Percentiles rank a stretch among this genome's conserved stretches.
These are phyloP conservation scores for Botrylloides violaceus DNA, from an alignment of 23 tunicate species.

Conservation along the genomic window DNA sequence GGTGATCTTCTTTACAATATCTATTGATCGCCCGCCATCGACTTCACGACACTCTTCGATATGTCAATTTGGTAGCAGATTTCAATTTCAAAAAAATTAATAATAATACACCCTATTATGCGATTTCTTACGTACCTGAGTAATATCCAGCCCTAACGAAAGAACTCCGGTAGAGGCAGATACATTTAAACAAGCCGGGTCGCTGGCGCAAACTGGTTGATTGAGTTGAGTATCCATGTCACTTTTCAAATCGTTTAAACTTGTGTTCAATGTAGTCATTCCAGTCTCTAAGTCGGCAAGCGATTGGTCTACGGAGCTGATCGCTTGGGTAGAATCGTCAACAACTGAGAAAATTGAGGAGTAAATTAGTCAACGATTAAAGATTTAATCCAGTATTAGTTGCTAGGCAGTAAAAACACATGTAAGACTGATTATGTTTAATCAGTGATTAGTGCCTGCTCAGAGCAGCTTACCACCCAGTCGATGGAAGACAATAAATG, in stretches of 20 bases:
- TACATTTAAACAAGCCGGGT: conserved; percentile 1
- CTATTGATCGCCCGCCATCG: no score
- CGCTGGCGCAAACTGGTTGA: not conserved
- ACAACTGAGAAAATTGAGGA: conserved; percentile 21
- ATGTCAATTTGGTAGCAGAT: no score
- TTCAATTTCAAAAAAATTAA: no score
- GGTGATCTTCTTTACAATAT: no score
- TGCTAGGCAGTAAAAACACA: not conserved
- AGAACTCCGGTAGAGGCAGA: not conserved
- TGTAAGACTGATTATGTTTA: not conserved
- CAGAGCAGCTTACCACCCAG: no score
- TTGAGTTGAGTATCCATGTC: conserved; percentile 7
- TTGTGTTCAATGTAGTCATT: conserved; percentile 10
- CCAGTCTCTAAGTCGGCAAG: conserved; percentile 16
- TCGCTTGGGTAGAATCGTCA: conserved; percentile 16
- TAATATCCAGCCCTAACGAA: conserved; percentile 39
- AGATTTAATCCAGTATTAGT: no score
- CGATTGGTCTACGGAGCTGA: conserved; percentile 9
- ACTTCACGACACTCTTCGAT: no score
- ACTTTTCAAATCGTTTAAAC: not conserved
- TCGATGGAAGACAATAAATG: no score
- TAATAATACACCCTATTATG: no score
- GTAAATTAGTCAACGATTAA: no score
- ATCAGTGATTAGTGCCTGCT: no score
- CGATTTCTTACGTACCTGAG: conserved; percentile 35